Conservation (phyloP, 2,888 invertebrate species). For the Polia nebulosa region DNA sequence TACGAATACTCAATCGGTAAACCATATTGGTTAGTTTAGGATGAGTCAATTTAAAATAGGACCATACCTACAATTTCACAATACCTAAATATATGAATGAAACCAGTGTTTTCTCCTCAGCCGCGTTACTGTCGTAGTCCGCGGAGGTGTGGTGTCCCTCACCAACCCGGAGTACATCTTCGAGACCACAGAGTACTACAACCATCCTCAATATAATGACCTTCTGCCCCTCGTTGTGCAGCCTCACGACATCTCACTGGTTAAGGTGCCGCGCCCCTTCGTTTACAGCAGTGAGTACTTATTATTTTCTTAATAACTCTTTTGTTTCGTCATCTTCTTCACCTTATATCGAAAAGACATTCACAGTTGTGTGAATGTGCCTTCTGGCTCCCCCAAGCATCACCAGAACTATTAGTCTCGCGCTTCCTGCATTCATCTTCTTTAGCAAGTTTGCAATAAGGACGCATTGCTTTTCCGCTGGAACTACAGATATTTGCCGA, state of each 20-base stretch:
- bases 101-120: conserved; percentile 62
- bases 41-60: no score
- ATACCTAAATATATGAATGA: background rate
- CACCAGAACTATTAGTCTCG: no score
- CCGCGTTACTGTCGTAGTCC: conserved; percentile 75
- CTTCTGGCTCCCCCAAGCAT: background rate
- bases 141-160: conserved; percentile 78
- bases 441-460: no score
- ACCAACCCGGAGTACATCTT: conserved; percentile 74
- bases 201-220: conserved; percentile 79
- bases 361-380: background rate
- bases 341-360: no score
- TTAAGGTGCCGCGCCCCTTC: conserved; percentile 72
- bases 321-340: background rate
- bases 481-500: background rate
- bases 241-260: conserved; percentile 80
- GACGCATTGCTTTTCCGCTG: background rate
- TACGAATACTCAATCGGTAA: no score
- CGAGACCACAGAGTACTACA: conserved; percentile 79
- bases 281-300: conserved; percentile 74
- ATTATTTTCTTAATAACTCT: background rate
- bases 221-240: conserved; percentile 74
- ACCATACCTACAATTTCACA: background rate
- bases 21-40: no score
- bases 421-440: no score